Base-by-base conservation (phyloP, 2,113 vertebrate genomes). In the Pangasianodon gigas region DNA sequence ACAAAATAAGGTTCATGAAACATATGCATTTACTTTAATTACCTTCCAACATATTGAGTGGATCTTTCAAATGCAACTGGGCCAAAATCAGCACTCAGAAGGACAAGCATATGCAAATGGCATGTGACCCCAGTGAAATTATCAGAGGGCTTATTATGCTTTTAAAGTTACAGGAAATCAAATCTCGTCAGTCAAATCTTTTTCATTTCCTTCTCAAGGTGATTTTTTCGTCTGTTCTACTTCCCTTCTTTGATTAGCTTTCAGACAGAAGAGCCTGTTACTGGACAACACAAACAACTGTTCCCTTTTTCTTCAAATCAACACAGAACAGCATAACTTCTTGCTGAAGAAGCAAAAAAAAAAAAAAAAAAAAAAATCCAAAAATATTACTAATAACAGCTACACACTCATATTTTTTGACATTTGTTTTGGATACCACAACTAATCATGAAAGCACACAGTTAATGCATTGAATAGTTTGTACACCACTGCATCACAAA, bases 1-100 rank as follows among this genome's bases (percentile, higher is more conserved):
- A 89, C 19, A 7, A 89, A 41, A 87, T 46, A 71, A 89, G 62
- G 44, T 82, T 54, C 26, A 74, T 51, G 24, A 80, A 80, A 51
- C 46, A 51, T 65, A 29, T 32, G 80, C 24, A 24, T 65, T 88
- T 52, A 48, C 87, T 88, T 69, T 41, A 80, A 79, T 85, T 41
- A 67, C 13, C 44, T 65, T 51, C 19, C 21, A n/a, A 80, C 56
- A 8, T 11, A 88, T 14, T 19, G 62, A 44, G 46, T 69, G 44
- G 26, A 83, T 88, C 62, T 82, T 88, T 65, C 37, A 44, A 54
- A 81, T 24, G 44, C n/a, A 52, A 69, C 77, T 52, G 46, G 32
- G n/a, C 3, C 24, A n/a, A 56, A 81, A 83, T 71, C 32, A 56
- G 48, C 62, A 19, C 46, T 88, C 32, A 2, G 44, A 67, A 16